A percentile compares a stretch with the other conserved stretches of the same genome.
These are phyloP conservation scores for Littorina saxatilis DNA, from an alignment of 1,140 invertebrate genomes.

Conservation along the genomic window DNA sequence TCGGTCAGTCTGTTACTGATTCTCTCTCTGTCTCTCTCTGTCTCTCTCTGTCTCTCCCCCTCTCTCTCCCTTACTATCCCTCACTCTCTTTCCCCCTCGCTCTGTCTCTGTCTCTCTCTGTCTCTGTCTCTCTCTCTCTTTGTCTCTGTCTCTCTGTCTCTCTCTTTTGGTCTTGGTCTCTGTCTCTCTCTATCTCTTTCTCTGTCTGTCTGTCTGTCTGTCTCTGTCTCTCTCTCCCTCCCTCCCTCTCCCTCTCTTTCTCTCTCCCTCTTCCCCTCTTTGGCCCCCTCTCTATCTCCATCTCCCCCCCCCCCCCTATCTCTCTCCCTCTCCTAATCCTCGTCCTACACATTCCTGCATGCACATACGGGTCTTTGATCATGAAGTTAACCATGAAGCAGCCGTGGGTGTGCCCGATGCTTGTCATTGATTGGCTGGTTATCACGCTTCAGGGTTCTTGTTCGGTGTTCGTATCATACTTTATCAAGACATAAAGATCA, in stretches of 20 bases:
- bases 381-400: too few relatives aligned
- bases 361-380: too few relatives aligned
- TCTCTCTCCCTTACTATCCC: background rate
- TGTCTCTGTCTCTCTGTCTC: slow-evolving; percentile 27
- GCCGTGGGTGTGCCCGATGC: too few relatives aligned
- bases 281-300: too few relatives aligned
- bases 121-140: background rate
- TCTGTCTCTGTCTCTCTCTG: slow-evolving; percentile 21
- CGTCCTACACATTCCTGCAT: too few relatives aligned
- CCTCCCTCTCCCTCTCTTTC: background rate
- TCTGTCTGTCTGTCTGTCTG: background rate
- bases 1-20: background rate
- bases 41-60: slow-evolving; percentile 16
- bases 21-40: background rate
- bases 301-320: background rate
- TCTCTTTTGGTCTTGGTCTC: slow-evolving; percentile 25
- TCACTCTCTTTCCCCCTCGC: too few relatives aligned
- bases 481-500: too few relatives aligned
- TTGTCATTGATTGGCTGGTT: too few relatives aligned
- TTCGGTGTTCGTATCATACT: too few relatives aligned
- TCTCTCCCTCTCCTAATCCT: background rate
- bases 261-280: too few relatives aligned
- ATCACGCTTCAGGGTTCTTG: too few relatives aligned
- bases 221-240: background rate
- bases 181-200: slow-evolving; percentile 38